Conservation (phyloP, 2,113 vertebrate species). For the Apteryx mantelli region DNA sequence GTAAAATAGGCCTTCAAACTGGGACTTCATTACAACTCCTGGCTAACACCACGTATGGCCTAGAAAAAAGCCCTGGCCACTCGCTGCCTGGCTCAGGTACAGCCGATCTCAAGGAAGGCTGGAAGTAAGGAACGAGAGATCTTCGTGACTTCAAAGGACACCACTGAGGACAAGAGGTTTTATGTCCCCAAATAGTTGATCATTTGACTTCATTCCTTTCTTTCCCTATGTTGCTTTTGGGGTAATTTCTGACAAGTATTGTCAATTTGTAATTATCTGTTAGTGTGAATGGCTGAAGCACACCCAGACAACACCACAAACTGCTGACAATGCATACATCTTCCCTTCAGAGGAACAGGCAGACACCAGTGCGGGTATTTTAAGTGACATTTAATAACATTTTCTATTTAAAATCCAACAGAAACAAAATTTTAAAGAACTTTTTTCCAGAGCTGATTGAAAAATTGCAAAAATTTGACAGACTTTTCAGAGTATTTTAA, state of each 20-base stretch:
- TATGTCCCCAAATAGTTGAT: too few relatives aligned
- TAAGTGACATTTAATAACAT: neutral
- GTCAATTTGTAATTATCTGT: neutral
- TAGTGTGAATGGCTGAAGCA: neutral
- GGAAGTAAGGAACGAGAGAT: neutral
- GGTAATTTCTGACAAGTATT: neutral
- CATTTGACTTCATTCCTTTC: neutral
- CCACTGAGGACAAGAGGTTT: too few relatives aligned
- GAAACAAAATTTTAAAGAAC: neutral
- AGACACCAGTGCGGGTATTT: neutral
- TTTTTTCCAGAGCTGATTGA: neutral
- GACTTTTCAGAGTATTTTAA: neutral
- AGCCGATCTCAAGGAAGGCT: neutral
- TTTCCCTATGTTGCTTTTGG: neutral
- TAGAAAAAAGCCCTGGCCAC: neutral
- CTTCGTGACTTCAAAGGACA: neutral
- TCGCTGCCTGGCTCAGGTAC: neutral
- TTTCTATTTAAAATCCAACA: neutral
- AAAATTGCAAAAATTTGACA: neutral
- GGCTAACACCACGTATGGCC: neutral
- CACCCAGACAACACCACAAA: neutral
- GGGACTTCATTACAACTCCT: neutral
- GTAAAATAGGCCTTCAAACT: neutral
- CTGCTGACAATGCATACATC: neutral
- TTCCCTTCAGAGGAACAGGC: neutral